Evolutionary conservation across 2,888 invertebrate species (phyloP), one percentile per base, ranked within the genome.

Genomic region (Cephus rjabovi): DNA sequence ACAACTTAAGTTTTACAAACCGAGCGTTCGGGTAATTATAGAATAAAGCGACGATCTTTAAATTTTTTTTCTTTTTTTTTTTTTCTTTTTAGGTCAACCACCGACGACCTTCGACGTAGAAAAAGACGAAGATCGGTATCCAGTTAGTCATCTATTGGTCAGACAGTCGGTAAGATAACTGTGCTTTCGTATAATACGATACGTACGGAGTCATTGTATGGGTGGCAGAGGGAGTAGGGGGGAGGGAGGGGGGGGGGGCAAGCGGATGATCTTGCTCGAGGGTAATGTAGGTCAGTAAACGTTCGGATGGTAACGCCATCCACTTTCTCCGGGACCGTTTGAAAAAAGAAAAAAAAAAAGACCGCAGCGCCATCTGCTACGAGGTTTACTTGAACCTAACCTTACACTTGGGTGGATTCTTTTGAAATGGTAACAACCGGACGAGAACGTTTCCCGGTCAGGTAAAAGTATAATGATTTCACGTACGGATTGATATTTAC

Each of bases 271-370:
- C 56, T 56, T 56, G 56, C 77, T 75, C 81, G 81, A 86, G 87
- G 88, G 87, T 89, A 90, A 90, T 90, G 90, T 90, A 89, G 90
- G 90, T 90, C 90, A 90, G 90, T 90, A 90, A 90, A 90, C 87
- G 89, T 86, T 87, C 71, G 85, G 85, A 82, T 85, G 56, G 23
- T 56, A 56, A 56, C 9, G 56, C 56, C 23, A 23, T 88, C 85
- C 90, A 90, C 90, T 90, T 90, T 90, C 90, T 90, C 90, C 89
- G 88, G 86, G 23, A 89, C 89, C 88, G 89, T 88, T 90, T 87
- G 88, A 90, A 90, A 90, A 23, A 56, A 56, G 88, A 90, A 90
- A 90, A 90, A 23, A 56, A 56, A 56, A 23, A 77, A 77, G 77
- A 81, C 80, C 81, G 77, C 79, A 81, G 81, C 83, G 81, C 83